Evolutionary conservation across 2,113 vertebrate genomes (phyloP).

Genomic region (Misgurnus anguillicaudatus): DNA sequence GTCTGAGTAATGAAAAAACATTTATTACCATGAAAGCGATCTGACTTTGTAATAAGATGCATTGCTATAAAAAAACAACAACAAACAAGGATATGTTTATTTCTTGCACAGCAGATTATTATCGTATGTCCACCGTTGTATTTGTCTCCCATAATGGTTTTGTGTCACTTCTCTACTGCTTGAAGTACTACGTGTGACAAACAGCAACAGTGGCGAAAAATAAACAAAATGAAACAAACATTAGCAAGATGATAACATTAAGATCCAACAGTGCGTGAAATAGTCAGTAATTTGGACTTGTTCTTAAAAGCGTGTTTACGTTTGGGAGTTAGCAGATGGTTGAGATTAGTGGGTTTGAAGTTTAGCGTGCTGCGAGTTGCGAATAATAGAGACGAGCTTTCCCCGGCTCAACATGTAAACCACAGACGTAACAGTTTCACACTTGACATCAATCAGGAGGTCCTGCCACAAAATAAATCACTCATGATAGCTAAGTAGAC

Average conservation of each 20-base stretch:
- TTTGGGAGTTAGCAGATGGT: conserved; percentile 32
- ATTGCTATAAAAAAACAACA: background rate
- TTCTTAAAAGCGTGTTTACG: conserved; percentile 27
- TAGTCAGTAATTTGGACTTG: conserved; percentile 7
- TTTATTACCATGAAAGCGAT: background rate
- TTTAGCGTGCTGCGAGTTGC: conserved; percentile 19
- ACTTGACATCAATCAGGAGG: conserved; percentile 4
- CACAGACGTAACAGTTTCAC: conserved; percentile 35
- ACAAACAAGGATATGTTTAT: background rate
- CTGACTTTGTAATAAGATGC: background rate
- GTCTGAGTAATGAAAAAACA: background rate
- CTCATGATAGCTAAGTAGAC: background rate
- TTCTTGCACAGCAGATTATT: background rate
- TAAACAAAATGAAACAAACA: conserved; percentile 15
- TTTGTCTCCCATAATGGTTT: background rate
- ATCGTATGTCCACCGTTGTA: background rate
- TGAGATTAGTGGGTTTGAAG: conserved; percentile 38
- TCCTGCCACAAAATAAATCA: conserved; percentile 21
- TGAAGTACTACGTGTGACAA: background rate
- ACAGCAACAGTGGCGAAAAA: background rate
- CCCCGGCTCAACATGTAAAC: conserved; percentile 13
- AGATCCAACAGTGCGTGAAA: conserved; percentile 32
- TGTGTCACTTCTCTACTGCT: background rate
- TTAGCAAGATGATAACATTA: conserved; percentile 28
- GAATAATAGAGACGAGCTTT: conserved; percentile 23